Base-by-base conservation (phyloP, 2,888 invertebrate species). In the Neoitamus cyanurus region DNA sequence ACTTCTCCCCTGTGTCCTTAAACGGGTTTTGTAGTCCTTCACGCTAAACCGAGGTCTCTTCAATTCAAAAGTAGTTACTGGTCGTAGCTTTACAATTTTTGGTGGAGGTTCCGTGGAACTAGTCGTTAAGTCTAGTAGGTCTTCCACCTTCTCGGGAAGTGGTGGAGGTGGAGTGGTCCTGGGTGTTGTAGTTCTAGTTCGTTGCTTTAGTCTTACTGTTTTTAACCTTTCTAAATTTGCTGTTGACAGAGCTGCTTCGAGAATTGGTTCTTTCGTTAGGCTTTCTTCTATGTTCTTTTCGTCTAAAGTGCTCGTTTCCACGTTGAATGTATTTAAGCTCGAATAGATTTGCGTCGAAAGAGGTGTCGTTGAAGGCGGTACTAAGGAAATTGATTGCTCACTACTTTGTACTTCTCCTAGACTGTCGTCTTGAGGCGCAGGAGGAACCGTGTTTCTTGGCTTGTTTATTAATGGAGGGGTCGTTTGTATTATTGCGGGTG, bases 31-130 rank as follows among this genome's bases (percentile, higher is more conserved):
- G 89, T 95, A 95, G 87, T 96, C 95, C 90, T 95, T 95, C 3
- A 96, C 94, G 88, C 95, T 96, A 89, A 96, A 96, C 86, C 94
- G 92, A 1, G 95, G 95, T 82, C 96, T 92, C 48, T 92, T 93
- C 0, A 90, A 88, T 84, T 93, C 91, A 86, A 92, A 93, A 89
- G 93, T 94, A 87, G 92, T 93, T 30, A 68, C 25, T 3, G 85
- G 85, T 34, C 70, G 36, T 46, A 84, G 25, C 9, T 83, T 84
- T 30, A 42, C 36, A n/a, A 42, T 25, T 70, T 83, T 70, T 25
- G 83, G 28, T 11, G 28, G 58, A 9, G 34, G 70, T 80, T 84
- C 84, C 1, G 68, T 80, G 15, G 80, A 70, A 7, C 31, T 30
- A 3, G 30, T 70, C 6, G 15, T 34, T 31, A 34, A n/a, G 5